Evolutionary conservation across 2,797 vertebrate species (phyloP), one percentile per base, ranked within the genome.

Genomic region (Sebastes jordani): DNA sequence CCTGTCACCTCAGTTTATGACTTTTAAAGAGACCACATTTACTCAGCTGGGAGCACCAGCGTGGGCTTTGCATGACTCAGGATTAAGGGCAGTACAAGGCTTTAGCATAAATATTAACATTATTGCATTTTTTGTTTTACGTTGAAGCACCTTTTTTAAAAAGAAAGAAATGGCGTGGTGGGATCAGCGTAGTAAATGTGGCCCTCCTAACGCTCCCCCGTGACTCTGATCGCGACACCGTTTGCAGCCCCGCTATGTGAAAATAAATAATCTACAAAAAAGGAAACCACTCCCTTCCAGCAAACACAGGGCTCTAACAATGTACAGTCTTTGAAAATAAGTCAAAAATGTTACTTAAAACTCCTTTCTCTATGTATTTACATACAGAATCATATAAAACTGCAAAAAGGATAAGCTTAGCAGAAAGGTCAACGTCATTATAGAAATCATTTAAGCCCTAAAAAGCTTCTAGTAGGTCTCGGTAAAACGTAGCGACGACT

Each of bases 341-440:
- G 94, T 93, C 88, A 82, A 83, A 94, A 94, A 94, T 94, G 93
- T 95, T 94, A 95, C 93, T 95, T 96, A 94, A 95, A 96, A 95
- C 91, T 94, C 94, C 87, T 84, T 83, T 96, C 88, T 94, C 82
- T 95, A 93, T 88, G 63, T 97, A 96, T 96, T 95, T 97, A 97
- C 95, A 97, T 93, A 97, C 90, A 96, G 82, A 96, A 86, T 74
- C 71, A 95, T 97, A 96, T 95, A 95, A 97, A 97, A 96, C 94
- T 93, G 91, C 93, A 92, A 93, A 46, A 94, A 91, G 84, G 92
- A 87, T 77, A 93, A 95, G 92, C 52, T 71, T 70, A 83, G 69
- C 71, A 76, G 75, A 87, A 91, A 87, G 71, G 76, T 93, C 76
- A 92, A 89, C 74, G 74, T 82, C 34, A 60, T 87, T 80, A 80